Evolutionary conservation across 2,888 invertebrate genomes (phyloP).

Genomic region (Nomada hirtipes): DNA sequence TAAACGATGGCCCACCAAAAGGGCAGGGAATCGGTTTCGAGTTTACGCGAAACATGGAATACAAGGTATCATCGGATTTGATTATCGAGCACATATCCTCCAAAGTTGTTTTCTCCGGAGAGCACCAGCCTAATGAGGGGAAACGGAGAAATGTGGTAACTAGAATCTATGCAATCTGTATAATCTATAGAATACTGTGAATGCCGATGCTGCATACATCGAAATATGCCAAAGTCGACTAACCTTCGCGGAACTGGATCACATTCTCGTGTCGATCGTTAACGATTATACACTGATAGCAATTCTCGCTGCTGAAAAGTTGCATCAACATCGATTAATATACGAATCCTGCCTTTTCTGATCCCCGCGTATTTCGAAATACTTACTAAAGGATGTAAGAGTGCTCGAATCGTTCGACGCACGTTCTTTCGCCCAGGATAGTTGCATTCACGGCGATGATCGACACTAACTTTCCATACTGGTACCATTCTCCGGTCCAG

Average conservation of each 20-base stretch:
- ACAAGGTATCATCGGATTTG: constrained; percentile 90
- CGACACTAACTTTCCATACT: constrained; percentile 86
- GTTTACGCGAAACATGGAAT: constrained; percentile 90
- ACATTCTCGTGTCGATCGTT: constrained; percentile 86
- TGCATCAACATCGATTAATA: constrained; percentile 14
- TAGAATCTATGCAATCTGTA: no score
- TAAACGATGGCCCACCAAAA: constrained; percentile 92
- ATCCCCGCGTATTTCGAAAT: neutral
- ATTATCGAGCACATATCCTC: constrained; percentile 89
- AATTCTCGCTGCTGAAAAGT: constrained; percentile 83
- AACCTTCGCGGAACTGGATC: constrained; percentile 87
- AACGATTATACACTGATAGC: constrained; percentile 86
- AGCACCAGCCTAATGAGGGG: constrained; percentile 86
- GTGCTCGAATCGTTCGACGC: constrained; percentile 88
- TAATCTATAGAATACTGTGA: no score
- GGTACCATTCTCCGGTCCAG: constrained; percentile 92
- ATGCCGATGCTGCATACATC: constrained; percentile 36
- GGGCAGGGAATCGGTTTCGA: constrained; percentile 91
- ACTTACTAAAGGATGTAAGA: constrained; percentile 85
- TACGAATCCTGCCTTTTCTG: neutral
- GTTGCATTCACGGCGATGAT: constrained; percentile 83
- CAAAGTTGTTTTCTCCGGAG: constrained; percentile 85
- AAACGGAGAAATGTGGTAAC: constrained; percentile 51
- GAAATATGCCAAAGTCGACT: constrained; percentile 70
- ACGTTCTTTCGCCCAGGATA: constrained; percentile 87